Base-by-base conservation (phyloP, 2,888 invertebrate species). In the Epirrhoe tristata region DNA sequence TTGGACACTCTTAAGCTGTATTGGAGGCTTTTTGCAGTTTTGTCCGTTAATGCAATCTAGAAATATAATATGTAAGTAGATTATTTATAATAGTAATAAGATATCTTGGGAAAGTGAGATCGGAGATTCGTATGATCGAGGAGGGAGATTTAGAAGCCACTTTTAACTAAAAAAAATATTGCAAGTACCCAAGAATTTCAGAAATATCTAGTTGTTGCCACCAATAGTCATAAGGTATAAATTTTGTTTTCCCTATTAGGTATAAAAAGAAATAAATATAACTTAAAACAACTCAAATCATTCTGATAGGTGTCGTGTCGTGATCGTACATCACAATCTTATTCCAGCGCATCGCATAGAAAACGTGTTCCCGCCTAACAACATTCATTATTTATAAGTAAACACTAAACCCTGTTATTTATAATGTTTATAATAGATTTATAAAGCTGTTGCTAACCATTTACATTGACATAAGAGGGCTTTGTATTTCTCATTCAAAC, bases 1-100 rank as follows among this genome's bases (percentile, higher is more conserved):
- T 61, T 63, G 60, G 60, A 53, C 52, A 66, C 57, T 60, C 36
- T 53, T 58, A 51, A 53, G 58, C 52, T 54, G 48, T 52, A 53
- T 58, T 6, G 14, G 58, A 54, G 24, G 52, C 39, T 63, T 55
- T 59, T 17, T 51, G 24, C 52, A 58, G 32, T 8, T 53, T 43
- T 60, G n/a, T 36, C 36, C 7, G 24, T 39, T 52, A 52, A 52
- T 31, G 34, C 14, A 14, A 12, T 34, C 10, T 7, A 14, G 46
- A 54, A 46, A 24, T 24, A 24, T n/a, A n/a, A n/a, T n/a, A 53
- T n/a, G 39, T 10, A 39, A 39, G 10, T 39, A 39, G 39, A 10
- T 39, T 8, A 34, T 34, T 34, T 34, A 34, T 34, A 5, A 24
- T 24, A 24, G 24, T 34, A 6, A 34, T 39, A 39, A 8, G 1